Conservation (phyloP, 2,797 vertebrate species). For the Okamejei kenojei region DNA sequence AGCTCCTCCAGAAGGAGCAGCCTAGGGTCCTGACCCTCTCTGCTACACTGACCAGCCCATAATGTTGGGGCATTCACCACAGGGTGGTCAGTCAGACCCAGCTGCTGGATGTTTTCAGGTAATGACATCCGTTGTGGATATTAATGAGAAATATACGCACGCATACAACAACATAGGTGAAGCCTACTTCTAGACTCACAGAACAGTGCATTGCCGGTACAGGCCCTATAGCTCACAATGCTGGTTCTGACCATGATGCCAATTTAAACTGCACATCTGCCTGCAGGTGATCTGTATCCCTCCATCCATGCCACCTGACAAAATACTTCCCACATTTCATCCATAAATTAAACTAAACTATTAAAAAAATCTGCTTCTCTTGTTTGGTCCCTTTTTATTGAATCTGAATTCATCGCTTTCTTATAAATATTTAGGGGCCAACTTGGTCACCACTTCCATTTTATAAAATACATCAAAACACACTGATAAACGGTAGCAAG, state of each 20-base stretch:
- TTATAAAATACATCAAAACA: neutral
- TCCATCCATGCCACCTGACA: no score
- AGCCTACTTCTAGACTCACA: neutral
- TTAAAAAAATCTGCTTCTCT: neutral
- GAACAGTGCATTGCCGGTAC: no score
- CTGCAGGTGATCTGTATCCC: no score
- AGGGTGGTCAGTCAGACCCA: neutral
- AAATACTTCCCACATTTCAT: neutral
- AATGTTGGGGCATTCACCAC: no score
- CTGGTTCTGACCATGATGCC: no score
- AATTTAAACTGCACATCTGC: no score
- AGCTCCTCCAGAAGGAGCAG: no score
- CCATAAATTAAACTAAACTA: no score
- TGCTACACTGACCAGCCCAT: no score
- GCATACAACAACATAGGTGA: no score
- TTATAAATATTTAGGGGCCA: neutral
- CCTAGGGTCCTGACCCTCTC: no score
- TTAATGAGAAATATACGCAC: neutral
- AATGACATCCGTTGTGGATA: neutral
- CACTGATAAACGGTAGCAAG: neutral
- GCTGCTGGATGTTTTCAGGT: neutral
- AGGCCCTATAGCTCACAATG: no score
- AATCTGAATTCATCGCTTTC: neutral
- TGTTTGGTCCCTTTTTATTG: neutral
- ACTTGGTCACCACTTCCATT: neutral